Evolutionary conservation across 2,888 invertebrate species (phyloP).

Genomic region (Drosophila borealis): DNA sequence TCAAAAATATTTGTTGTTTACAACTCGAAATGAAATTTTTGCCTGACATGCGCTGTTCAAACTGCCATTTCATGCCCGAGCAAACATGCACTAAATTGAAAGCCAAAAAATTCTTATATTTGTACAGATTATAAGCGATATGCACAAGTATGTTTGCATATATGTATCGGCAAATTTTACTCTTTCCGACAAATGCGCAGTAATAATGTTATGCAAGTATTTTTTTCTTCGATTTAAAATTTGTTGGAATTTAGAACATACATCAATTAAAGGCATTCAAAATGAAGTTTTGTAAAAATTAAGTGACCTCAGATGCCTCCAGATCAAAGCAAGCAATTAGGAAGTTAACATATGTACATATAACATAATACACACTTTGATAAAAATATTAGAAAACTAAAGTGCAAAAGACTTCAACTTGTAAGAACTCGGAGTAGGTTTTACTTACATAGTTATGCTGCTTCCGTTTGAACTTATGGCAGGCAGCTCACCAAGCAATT

Average conservation of each 20-base stretch:
- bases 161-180: neutral
- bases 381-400: neutral
- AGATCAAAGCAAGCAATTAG: neutral
- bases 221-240: conserved; percentile 15
- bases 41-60: conserved; percentile 29
- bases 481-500: conserved; percentile 1
- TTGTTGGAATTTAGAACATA: neutral
- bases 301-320: neutral
- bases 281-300: neutral
- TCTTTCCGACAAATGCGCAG: conserved; percentile 4
- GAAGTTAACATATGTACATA: no score
- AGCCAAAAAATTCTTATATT: conserved; percentile 13
- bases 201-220: conserved; percentile 8
- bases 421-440: no score
- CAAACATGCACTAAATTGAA: conserved; percentile 37
- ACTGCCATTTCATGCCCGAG: conserved; percentile 43
- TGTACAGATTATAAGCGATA: conserved; percentile 4
- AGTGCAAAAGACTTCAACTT: neutral
- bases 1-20: conserved; percentile 17
- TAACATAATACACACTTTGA: no score
- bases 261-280: neutral
- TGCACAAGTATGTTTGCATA: neutral
- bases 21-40: conserved; percentile 28
- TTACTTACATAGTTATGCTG: no score
- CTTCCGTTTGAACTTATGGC: neutral